Base-by-base conservation (phyloP, 2,888 invertebrate species). In the Flabesymbios commensalis region DNA sequence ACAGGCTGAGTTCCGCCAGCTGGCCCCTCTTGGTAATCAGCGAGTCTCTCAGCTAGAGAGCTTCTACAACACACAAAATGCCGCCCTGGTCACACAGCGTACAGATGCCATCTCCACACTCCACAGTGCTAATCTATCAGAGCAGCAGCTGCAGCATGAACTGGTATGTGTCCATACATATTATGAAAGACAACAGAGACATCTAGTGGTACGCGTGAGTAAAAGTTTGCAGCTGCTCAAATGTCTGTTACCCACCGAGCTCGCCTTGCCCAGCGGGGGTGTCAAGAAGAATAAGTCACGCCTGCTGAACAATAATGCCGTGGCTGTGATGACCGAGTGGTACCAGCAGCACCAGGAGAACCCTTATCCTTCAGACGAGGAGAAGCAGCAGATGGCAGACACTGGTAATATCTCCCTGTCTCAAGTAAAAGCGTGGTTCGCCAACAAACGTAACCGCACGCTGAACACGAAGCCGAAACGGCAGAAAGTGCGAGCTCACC, bases 371-470 rank as follows among this genome's bases (percentile, higher is more conserved):
- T 70, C 72, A 1, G 77, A 76, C 43, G 75, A 72, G 31, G 74
- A 78, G 58, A 78, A 78, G 64, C 63, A 66, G 33, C 61, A 65
- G 22, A 56, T 79, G 58, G 78, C 78, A 2, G 68, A 72, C 5
- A 56, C 70, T 26, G 77, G 78, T 3, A 67, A 69, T 2, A 70
- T 79, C 17, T 61, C 70, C 31, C 58, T 78, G 22, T 22, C 64
- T 3, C 64, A 65, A 29, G 57, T 78, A 24, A 78, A 79, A 51
- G 77, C 78, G 10, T 79, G 79, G 79, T 79, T 79, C 63, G 78
- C 78, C 4, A 79, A 79, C 58, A 76, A 75, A 45, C 61, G 79
- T 26, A 79, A 78, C 60, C 59, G 79, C 26, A 74, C 75, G 2
- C 72, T 73, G 39, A 79, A 79, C 68, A 79, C 79, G 31, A 59